These are phyloP conservation scores for Urocyon cinereoargenteus DNA, from an alignment of 2,797 vertebrate species.

Conservation along the genomic window DNA sequence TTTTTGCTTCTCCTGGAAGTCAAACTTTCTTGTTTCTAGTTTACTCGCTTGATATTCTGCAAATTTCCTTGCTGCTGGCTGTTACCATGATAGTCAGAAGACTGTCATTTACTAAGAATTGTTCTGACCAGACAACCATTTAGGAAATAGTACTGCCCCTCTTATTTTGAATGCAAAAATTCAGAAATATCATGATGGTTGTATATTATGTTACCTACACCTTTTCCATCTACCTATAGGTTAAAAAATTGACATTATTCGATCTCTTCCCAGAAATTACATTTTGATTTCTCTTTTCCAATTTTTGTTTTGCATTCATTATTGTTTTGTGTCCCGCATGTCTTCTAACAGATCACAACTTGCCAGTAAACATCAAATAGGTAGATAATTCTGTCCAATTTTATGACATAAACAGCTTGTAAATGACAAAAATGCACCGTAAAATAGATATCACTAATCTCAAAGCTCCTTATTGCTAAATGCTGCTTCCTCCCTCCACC, in stretches of 20 bases:
- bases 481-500: neutral
- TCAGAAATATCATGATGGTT: neutral
- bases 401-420: neutral
- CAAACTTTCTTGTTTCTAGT: conserved; percentile 54
- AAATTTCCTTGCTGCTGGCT: conserved; percentile 57
- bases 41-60: conserved; percentile 55
- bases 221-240: neutral
- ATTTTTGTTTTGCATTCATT: neutral
- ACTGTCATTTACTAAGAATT: neutral
- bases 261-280: neutral
- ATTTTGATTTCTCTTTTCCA: neutral
- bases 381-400: neutral
- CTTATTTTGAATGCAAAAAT: conserved; percentile 50
- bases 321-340: neutral
- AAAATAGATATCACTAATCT: neutral
- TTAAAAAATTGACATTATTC: neutral
- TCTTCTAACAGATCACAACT: neutral
- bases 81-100: conserved; percentile 20
- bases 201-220: neutral
- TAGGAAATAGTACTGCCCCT: neutral
- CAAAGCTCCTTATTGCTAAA: neutral
- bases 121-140: neutral
- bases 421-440: conserved; percentile 18
- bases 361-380: conserved; percentile 25
- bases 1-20: conserved; percentile 62